Percentiles rank a stretch among this genome's conserved stretches.
Evolutionary conservation across 2,888 invertebrate species (phyloP).

Genomic region (Mesodorylaimus sp.): DNA sequence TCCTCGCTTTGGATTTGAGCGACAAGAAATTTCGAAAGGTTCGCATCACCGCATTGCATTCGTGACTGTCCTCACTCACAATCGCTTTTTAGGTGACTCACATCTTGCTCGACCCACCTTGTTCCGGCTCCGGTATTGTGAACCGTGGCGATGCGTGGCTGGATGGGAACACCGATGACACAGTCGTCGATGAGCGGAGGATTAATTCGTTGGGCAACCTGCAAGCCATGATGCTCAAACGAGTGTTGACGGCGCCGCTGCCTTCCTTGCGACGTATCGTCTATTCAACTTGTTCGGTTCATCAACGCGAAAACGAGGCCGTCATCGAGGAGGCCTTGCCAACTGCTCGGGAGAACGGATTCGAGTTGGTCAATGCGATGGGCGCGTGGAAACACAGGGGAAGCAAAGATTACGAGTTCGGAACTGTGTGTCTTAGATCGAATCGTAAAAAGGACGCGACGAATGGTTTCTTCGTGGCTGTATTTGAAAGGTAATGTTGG

Average conservation of each 20-base stretch:
- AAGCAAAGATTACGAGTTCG: slow-evolving; percentile 21
- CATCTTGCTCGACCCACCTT: slow-evolving; percentile 86
- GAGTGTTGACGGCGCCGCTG: slow-evolving; percentile 61
- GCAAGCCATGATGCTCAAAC: slow-evolving; percentile 57
- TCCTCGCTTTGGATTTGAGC: slow-evolving; percentile 45
- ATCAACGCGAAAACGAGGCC: slow-evolving; percentile 74
- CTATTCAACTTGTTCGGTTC: slow-evolving; percentile 86
- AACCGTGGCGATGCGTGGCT: slow-evolving; percentile 45
- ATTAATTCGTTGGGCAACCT: slow-evolving; percentile 22
- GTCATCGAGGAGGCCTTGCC: slow-evolving; percentile 56
- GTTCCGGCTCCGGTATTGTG: slow-evolving; percentile 68
- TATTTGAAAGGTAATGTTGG: slow-evolving; percentile 54
- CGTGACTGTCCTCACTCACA: neutral
- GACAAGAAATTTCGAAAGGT: slow-evolving; percentile 29
- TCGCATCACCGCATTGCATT: neutral
- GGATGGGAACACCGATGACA: slow-evolving; percentile 20
- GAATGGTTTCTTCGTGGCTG: slow-evolving; percentile 85
- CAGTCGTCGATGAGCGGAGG: slow-evolving; percentile 18
- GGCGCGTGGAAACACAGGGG: slow-evolving; percentile 40
- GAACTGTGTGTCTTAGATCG: slow-evolving; percentile 55
- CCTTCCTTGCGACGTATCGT: slow-evolving; percentile 65
- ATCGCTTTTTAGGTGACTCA: slow-evolving; percentile 52
- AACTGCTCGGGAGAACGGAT: slow-evolving; percentile 16
- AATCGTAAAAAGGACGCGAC: slow-evolving; percentile 56
- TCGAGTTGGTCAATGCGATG: slow-evolving; percentile 21